Base-by-base conservation (phyloP, 1,140 invertebrate species). In the Cylas formicarius region DNA sequence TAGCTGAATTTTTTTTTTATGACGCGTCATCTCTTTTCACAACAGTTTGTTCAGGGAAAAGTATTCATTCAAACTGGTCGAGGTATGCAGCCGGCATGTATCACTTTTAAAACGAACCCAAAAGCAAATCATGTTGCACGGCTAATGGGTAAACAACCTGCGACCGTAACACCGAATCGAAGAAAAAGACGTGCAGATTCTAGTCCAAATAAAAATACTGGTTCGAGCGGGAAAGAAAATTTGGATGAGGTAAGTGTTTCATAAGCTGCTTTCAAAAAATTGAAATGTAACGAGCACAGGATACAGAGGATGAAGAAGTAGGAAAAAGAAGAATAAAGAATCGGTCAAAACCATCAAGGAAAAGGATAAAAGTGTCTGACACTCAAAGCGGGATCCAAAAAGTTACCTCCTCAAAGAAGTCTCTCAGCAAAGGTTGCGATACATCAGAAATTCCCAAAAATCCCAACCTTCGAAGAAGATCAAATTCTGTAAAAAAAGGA, bases 31-130 rank as follows among this genome's bases (percentile, higher is more conserved):
- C n/a, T n/a, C n/a, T n/a, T n/a, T n/a, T n/a, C n/a, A n/a, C n/a
- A n/a, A n/a, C 55, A 82, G 82, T 84, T 84, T 58, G 70, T 85
- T 4, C 80, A 85, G 66, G 83, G 83, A 4, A 73, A 76, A 51
- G 74, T 85, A 13, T 85, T 80, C 58, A 68, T 84, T 8, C 81
- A 84, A 67, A 80, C 80, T 22, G 77, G 77, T 0, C 75, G 78
- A 56, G 73, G 76, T 18, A 61, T 84, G 37, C 72, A 78, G 27
- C 74, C 78, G 6, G 81, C 80, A 1, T 75, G 76, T 53, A 75
- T 86, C 32, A 74, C 74, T 16, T 76, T 75, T 55, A 35, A 50
- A 19, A 56, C 44, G 18, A 52, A 27, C 46, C 35, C 57, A 5
- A 42, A 55, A 23, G 23, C 36, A 34, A 60, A 62, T 20, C 61